phyloP scores from a whole-genome alignment of 2,888 invertebrate genomes.

The Drosophila subsilvestris region DNA sequence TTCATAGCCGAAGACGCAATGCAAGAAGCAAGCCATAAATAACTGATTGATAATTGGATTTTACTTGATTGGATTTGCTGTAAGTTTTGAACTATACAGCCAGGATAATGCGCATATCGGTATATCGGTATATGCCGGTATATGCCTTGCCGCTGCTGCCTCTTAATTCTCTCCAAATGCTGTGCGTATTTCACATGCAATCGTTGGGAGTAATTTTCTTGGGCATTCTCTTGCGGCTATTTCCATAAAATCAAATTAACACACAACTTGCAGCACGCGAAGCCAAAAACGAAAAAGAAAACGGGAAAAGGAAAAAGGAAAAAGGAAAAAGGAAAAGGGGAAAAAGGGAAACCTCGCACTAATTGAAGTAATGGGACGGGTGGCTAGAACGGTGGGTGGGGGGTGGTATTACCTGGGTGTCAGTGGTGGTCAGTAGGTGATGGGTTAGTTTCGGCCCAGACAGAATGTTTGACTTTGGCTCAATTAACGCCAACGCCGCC shows the following conservation, averaged over 20 bases:
- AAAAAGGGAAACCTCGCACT: constrained; percentile 20
- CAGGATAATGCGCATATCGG: no score
- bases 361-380: constrained; percentile 32
- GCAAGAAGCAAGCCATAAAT: not conserved
- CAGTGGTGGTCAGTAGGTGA: constrained; percentile 1
- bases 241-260: constrained; percentile 58
- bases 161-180: no score
- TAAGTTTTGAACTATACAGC: no score
- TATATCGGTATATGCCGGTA: no score
- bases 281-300: not conserved
- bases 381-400: not conserved
- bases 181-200: not conserved
- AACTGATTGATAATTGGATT: not conserved
- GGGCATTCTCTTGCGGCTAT: constrained; percentile 21
- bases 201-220: not conserved
- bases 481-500: constrained; percentile 64
- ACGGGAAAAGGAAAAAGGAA: not conserved
- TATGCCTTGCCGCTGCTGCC: no score
- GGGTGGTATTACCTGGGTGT: not conserved
- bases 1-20: no score
- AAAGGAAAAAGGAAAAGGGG: not conserved
- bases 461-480: constrained; percentile 68
- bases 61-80: no score
- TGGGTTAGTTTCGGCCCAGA: constrained; percentile 45
- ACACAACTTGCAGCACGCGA: constrained; percentile 34